Evolutionary conservation across 2,113 vertebrate species (phyloP).

Genomic region (Poicephalus meyeri): DNA sequence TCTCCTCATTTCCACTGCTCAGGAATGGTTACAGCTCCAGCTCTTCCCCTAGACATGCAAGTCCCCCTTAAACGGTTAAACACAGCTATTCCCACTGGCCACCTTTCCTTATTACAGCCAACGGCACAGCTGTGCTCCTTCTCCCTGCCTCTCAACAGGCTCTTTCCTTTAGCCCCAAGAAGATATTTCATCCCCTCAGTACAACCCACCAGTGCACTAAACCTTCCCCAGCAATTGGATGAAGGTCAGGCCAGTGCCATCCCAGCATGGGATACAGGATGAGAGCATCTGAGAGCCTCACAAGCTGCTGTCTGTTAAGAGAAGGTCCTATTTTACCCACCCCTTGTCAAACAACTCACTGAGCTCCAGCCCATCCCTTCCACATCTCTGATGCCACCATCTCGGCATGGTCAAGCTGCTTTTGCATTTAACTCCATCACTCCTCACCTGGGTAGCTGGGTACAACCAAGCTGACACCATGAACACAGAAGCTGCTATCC

Average conservation of each 20-base stretch:
- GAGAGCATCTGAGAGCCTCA: background rate
- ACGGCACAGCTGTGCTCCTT: background rate
- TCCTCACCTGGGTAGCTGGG: background rate
- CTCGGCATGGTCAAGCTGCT: background rate
- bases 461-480: background rate
- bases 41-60: background rate
- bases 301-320: background rate
- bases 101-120: background rate
- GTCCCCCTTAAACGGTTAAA: background rate
- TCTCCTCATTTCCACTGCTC: background rate
- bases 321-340: background rate
- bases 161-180: background rate
- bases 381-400: background rate
- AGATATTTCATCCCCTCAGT: background rate
- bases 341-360: background rate
- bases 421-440: background rate
- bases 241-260: background rate
- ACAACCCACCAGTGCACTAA: background rate
- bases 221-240: background rate
- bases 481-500: background rate
- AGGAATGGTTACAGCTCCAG: background rate
- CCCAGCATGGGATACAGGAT: rapidly evolving
- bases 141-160: background rate
- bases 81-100: background rate
- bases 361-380: background rate